Evolutionary conservation across 2,797 vertebrate genomes (phyloP), one percentile per base, ranked within the genome.

Genomic region (Centroberyx gerrardi): DNA sequence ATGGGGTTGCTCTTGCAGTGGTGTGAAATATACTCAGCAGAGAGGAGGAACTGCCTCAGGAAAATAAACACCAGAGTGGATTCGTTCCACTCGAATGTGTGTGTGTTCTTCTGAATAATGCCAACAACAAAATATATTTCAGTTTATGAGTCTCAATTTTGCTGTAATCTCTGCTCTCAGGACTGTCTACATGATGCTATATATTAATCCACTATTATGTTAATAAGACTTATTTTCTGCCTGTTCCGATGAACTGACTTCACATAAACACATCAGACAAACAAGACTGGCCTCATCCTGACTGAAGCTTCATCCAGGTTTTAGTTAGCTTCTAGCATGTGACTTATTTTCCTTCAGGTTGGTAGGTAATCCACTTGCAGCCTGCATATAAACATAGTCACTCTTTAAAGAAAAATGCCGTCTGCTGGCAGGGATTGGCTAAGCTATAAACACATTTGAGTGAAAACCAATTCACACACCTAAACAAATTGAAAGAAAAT

Each of bases 401-500:
- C 27, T 54, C 7, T 54, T 28, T 40, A 56, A 58, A 64, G 2
- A 38, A 15, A 76, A 59, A 51, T n/a, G 22, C 27, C 18, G 18
- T 15, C 48, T 60, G 29, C 51, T 14, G 44, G 51, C 6, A 6
- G 54, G 48, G 53, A 62, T 40, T 58, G 49, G 27, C 70, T 56
- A 64, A 40, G 68, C 53, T 59, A 71, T 56, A 76, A 81, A 87
- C 62, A 75, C 68, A 51, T 51, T 0, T 13, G 62, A 77, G 17
- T n/a, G 14, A 66, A 75, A 82, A 69, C 62, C 33, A 62, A 76
- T 79, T 68, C 68, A 58, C 36, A 58, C 49, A 58, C 59, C 55
- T 62, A 59, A 82, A 83, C 79, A 78, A 86, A 82, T 28, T 18
- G 76, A 76, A 59, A 52, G 22, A 64, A 54, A 72, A 81, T 78